Evolutionary conservation across 2,888 invertebrate species (phyloP), one percentile per base, ranked within the genome.

Genomic region (Drosophila maculinotata): DNA sequence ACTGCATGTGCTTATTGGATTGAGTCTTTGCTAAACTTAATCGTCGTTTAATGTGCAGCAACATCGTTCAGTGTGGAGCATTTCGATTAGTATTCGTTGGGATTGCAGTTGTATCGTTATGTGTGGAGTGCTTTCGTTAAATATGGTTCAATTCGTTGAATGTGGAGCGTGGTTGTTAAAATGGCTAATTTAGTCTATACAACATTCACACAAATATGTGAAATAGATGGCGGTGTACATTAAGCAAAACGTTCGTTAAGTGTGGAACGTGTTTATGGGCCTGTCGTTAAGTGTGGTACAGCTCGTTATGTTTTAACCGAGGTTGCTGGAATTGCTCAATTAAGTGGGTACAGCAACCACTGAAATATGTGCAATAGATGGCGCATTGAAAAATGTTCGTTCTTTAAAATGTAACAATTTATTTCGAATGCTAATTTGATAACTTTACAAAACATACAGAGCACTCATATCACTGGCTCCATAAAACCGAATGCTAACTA

Each of bases 401-500:
- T 4, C 12, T 31, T 9, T n/a, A 7, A 30, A n/a, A 36, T 12
- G 9, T 25, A 30, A 20, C 26, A 3, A 15, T 57, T 28, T 68
- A 48, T 52, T 68, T 31, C 5, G 0, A 23, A 15, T 39, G 28
- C 30, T 36, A 14, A 10, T 30, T 35, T 26, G 0, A 25, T 38
- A 38, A 47, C 4, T 10, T 15, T 60, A 59, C 7, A 26, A 35
- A 48, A 41, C 42, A 35, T 3, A 35, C 20, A 28, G 42, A 57
- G 31, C 69, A 51, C 44, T 49, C 8, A 10, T 58, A 62, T 69
- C 63, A 69, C 63, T 69, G 42, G 20, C 60, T 54, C 38, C 15
- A 14, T 20, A 10, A 8, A 28, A 33, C 14, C 7, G 44, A 12
- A 38, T 35, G 23, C 15, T 39, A 38, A 26, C 45, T 25, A 42